These are phyloP conservation scores for Thysanoteuthis rhombus DNA, from an alignment of 2,888 invertebrate species.

Conservation along the genomic window DNA sequence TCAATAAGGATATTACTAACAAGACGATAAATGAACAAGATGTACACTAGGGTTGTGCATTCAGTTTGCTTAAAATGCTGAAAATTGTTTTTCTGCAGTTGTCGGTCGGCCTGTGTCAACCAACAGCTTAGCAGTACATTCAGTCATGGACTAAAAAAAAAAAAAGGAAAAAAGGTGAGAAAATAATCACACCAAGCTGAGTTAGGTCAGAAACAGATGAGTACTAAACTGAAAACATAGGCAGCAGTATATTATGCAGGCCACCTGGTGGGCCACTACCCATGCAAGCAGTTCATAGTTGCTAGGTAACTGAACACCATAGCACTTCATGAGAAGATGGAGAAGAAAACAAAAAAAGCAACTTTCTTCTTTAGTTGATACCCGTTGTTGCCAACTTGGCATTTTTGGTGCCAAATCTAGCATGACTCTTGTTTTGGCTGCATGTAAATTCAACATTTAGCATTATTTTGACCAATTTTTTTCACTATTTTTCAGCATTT, in stretches of 20 bases:
- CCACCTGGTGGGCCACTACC: neutral
- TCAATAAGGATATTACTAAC: too few species aligned
- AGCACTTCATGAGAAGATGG: neutral
- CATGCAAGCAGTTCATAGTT: neutral
- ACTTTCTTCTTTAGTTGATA: too few species aligned
- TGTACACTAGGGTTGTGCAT: neutral
- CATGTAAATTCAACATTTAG: too few species aligned
- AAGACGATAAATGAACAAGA: too few species aligned
- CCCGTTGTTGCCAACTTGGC: too few species aligned
- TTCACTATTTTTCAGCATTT: too few species aligned
- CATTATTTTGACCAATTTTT: too few species aligned
- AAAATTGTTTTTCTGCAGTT: neutral
- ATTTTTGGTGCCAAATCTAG: too few species aligned
- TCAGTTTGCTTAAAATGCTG: neutral
- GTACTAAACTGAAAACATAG: neutral
- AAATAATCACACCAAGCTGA: neutral
- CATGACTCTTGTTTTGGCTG: too few species aligned
- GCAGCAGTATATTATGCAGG: neutral
- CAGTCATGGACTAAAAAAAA: neutral
- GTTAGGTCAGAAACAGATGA: neutral
- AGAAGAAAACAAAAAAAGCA: neutral
- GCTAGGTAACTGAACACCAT: neutral
- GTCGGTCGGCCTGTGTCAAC: neutral
- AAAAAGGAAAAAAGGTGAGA: neutral
- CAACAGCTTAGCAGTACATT: neutral